Base-by-base conservation (phyloP, 1,140 invertebrate genomes). In the Trichonephila clavata region DNA sequence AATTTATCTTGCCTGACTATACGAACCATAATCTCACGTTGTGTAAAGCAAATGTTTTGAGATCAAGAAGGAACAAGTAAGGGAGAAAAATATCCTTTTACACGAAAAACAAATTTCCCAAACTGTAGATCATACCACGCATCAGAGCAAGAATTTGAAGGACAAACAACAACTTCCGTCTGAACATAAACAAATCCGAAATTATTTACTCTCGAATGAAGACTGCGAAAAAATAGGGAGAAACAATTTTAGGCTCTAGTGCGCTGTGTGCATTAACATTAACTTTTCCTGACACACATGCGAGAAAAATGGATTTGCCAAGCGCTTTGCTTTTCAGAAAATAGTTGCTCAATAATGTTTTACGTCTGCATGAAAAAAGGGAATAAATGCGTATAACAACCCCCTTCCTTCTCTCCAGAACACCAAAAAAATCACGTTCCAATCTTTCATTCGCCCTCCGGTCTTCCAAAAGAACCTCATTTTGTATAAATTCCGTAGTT, bases 401-500 rank as follows among this genome's bases (percentile, higher is more conserved):
- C 5, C 32, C 71, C 18, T 32, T 77, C 32, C 71, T 77, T 77
- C 24, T 77, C 71, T 18, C 71, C 18, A 21, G 16, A 77, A 32
- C 14, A 32, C 27, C 27, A 27, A 77, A 77, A 77, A 77, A 77
- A 39, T 39, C 71, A 77, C 27, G 71, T 39, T 32, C 27, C 71
- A 77, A 77, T 77, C 71, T 77, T 16, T 77, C 71, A 77, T 77
- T 77, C 71, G 27, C 71, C 71, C 27, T 10, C 27, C 24, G 71
- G 71, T 77, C 18, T 18, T 18, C 10, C 18, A 39, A 77, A 77
- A 77, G 71, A 77, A 77, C 71, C 24, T 77, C 71, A 39, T 77
- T 77, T 77, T 68, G 65, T 68, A 68, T 68, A 68, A 68, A 68
- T 77, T 77, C 71, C 18, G 27, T 6, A 77, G 71, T 77, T 77